Evolutionary conservation across 2,113 vertebrate species (phyloP).

Genomic region (Copsychus sechellarum): DNA sequence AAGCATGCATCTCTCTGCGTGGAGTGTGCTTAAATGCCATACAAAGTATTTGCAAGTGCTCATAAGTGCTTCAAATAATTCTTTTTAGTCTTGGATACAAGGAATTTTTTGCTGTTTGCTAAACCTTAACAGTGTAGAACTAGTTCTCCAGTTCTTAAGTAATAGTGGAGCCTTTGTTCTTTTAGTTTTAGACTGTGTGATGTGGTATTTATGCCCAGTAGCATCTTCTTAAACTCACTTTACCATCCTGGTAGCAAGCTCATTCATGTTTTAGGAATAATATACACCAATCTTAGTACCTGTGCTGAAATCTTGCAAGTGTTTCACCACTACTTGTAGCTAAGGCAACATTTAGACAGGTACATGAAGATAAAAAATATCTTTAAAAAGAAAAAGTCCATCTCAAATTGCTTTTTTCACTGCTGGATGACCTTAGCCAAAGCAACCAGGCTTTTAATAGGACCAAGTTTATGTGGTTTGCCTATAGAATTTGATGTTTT

Average conservation of each 20-base stretch:
- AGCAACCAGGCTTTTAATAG: background rate
- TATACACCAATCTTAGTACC: background rate
- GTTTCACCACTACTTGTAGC: background rate
- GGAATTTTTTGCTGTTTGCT: background rate
- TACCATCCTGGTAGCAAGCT: background rate
- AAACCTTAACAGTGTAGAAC: background rate
- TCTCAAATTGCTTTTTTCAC: background rate
- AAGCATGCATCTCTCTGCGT: background rate
- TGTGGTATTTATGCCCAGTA: background rate
- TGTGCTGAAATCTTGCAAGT: background rate
- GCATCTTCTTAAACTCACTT: background rate
- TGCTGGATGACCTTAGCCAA: background rate
- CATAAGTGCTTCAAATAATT: background rate
- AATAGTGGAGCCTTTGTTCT: background rate
- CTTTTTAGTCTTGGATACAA: background rate
- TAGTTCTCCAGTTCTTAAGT: background rate
- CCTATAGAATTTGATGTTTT: background rate
- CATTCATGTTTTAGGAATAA: background rate
- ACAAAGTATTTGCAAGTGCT: background rate
- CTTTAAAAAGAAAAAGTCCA: background rate
- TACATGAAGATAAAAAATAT: background rate
- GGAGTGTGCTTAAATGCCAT: background rate
- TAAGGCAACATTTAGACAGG: background rate
- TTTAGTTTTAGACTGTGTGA: background rate
- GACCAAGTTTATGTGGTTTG: background rate